Conservation (phyloP, 1,140 invertebrate genomes). For the Temnothorax longispinosus region DNA sequence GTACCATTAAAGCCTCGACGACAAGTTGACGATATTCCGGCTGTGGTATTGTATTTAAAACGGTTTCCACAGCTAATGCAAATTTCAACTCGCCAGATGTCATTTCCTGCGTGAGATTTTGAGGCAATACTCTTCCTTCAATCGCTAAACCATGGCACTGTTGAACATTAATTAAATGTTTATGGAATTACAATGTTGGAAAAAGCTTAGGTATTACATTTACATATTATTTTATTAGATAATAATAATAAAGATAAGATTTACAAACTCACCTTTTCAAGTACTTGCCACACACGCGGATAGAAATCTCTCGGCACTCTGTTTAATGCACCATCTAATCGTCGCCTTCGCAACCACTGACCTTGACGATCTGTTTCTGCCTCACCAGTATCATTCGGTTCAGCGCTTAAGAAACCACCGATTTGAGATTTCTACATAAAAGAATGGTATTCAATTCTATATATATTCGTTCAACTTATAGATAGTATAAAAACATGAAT, state of each 20-base stretch:
- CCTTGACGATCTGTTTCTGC: conserved; percentile 94
- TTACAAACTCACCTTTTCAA: conserved; percentile 90
- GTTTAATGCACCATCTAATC: conserved; percentile 98
- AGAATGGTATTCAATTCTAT: conserved; percentile 42
- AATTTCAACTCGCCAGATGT: conserved; percentile 99
- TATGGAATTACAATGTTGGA: conserved; percentile 1
- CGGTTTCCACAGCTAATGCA: conserved; percentile 98
- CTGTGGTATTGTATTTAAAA: conserved; percentile 98
- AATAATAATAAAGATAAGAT: neutral
- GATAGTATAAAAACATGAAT: neutral
- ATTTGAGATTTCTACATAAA: conserved; percentile 92
- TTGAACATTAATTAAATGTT: conserved; percentile 53
- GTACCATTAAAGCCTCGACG: conserved; percentile 98
- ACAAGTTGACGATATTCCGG: conserved; percentile 99
- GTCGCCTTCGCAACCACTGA: conserved; percentile 97
- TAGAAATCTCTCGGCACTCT: conserved; percentile 99
- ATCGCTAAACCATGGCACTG: conserved; percentile 96
- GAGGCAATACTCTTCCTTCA: conserved; percentile 94
- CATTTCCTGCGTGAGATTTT: conserved; percentile 98
- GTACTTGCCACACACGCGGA: conserved; percentile 95
- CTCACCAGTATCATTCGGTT: conserved; percentile 87
- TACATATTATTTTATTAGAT: neutral
- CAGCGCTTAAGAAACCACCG: conserved; percentile 87
- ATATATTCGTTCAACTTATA: neutral
- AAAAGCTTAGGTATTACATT: neutral